Percentiles rank a stretch among this genome's conserved stretches.
Conservation (phyloP, 2,113 vertebrate genomes). For the Salminus brasiliensis region DNA sequence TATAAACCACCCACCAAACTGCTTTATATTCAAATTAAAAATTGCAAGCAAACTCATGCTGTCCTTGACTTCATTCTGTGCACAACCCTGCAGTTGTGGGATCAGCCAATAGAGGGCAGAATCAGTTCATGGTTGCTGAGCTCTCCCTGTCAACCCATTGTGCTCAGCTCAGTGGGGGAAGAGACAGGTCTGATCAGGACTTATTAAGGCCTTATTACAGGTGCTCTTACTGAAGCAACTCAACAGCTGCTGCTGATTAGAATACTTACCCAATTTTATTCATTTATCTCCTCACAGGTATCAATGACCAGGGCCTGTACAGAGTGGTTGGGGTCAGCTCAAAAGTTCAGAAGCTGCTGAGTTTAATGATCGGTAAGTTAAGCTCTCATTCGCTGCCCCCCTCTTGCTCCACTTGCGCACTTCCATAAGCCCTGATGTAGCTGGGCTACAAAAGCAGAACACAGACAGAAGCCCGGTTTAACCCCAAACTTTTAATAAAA, state of each 20-base stretch:
- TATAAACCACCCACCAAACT: no score
- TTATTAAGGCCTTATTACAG: not conserved
- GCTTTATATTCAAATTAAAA: no score
- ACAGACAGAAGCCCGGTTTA: no score
- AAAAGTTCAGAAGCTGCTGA: constrained; percentile 97
- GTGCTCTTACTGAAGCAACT: not conserved
- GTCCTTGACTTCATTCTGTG: not conserved
- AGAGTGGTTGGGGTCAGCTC: constrained; percentile 97
- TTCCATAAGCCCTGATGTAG: no score
- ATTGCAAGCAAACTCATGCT: no score
- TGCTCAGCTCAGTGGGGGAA: not conserved
- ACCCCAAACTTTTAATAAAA: no score
- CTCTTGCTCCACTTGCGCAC: no score
- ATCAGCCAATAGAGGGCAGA: constrained; percentile 66
- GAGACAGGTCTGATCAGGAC: not conserved
- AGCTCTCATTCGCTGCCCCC: not conserved
- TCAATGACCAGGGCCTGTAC: constrained; percentile 97
- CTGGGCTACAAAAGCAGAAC: no score
- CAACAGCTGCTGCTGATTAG: not conserved
- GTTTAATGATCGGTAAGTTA: constrained; percentile 90
- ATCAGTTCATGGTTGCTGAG: not conserved
- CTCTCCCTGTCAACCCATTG: constrained; percentile 3
- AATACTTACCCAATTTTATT: not conserved
- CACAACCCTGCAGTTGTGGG: not conserved
- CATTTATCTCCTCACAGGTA: constrained; percentile 80